phyloP scores from a whole-genome alignment of 2,797 vertebrate species.

The Urosaurus nigricauda region DNA sequence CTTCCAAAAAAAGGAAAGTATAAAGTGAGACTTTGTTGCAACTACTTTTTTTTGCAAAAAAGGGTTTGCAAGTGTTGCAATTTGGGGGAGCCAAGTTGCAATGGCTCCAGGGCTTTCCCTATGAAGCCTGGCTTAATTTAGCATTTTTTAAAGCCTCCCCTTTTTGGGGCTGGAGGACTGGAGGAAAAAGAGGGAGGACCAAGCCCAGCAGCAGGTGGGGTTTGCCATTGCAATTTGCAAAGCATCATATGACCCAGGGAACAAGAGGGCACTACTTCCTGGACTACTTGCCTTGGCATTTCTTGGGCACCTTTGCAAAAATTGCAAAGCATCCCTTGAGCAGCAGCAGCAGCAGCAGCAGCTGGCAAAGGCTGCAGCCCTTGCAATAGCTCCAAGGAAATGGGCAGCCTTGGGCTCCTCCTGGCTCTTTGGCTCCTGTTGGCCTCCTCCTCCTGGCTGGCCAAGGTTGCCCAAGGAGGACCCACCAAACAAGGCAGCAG shows the following conservation, averaged over 20 bases:
- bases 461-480: conserved; percentile 53
- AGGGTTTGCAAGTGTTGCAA: neutral
- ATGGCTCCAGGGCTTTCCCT: neutral
- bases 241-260: neutral
- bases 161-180: neutral
- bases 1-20: neutral
- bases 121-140: neutral
- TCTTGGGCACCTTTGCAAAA: too few species aligned
- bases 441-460: too few species aligned
- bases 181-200: neutral
- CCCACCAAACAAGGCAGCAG: too few species aligned
- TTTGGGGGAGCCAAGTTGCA: neutral
- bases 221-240: too few species aligned
- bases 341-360: neutral
- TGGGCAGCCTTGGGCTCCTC: neutral
- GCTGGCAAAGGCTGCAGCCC: too few species aligned
- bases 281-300: neutral
- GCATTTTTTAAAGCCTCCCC: too few species aligned
- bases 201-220: conserved; percentile 1
- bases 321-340: neutral
- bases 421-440: neutral
- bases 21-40: neutral
- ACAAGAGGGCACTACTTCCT: conserved; percentile 17
- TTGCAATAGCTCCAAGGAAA: neutral
- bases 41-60: neutral